Evolutionary conservation across 2,113 vertebrate species (phyloP).

Genomic region (Hyla sarda): DNA sequence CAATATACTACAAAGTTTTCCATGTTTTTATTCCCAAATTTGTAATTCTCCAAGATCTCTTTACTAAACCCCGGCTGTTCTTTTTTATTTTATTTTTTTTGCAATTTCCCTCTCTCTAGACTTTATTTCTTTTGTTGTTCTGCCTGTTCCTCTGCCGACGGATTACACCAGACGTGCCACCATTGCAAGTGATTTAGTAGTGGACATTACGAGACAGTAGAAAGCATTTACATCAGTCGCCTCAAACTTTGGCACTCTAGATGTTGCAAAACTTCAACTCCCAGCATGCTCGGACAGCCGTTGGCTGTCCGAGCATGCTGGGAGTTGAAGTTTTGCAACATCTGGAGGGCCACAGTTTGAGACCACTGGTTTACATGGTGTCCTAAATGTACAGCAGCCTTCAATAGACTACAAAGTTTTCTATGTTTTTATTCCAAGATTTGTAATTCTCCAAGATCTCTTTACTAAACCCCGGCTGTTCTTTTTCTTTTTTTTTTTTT

Average conservation of each 20-base stretch:
- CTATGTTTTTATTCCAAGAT: conserved; percentile 57
- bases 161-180: conserved; percentile 6
- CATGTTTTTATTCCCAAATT: conserved; percentile 56
- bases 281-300: too few relatives aligned
- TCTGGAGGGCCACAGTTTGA: too few relatives aligned
- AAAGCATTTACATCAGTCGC: too few relatives aligned
- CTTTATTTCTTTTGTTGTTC: conserved; percentile 12
- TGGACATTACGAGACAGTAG: not conserved
- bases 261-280: too few relatives aligned
- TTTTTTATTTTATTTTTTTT: conserved; percentile 54
- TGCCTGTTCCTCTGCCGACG: conserved; percentile 12
- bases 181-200: not conserved
- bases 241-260: too few relatives aligned
- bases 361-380: too few relatives aligned
- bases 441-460: conserved; percentile 59
- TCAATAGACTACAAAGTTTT: too few relatives aligned
- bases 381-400: too few relatives aligned
- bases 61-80: conserved; percentile 48
- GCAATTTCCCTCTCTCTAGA: conserved; percentile 17
- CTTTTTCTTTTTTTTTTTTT: conserved; percentile 56
- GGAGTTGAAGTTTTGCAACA: too few relatives aligned
- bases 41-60: conserved; percentile 59
- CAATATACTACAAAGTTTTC: too few relatives aligned
- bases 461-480: conserved; percentile 48
- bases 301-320: too few relatives aligned